Percentiles rank a stretch among this genome's conserved stretches.
Conservation (phyloP, 2,797 vertebrate species). For the Paramormyrops hopkinsi region DNA sequence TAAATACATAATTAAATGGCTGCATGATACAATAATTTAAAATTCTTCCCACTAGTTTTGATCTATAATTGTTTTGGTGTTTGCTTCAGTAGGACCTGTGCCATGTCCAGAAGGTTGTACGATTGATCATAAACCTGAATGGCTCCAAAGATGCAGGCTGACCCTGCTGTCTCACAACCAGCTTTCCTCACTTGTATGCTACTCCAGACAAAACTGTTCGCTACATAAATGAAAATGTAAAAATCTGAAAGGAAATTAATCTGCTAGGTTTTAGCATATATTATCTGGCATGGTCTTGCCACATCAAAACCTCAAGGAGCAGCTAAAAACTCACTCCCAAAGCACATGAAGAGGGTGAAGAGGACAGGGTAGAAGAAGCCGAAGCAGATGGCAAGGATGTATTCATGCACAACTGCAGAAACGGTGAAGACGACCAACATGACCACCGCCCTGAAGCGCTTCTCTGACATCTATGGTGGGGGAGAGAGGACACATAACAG, state of each 20-base stretch:
- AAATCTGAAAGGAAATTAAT: background rate
- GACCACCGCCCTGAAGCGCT: constrained; percentile 74
- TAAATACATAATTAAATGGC: background rate
- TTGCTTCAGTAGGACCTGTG: background rate
- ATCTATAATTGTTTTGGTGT: background rate
- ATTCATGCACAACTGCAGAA: constrained; percentile 85
- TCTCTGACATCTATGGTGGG: constrained; percentile 71
- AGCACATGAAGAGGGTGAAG: constrained; percentile 85
- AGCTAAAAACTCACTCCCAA: constrained; percentile 77
- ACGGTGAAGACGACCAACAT: constrained; percentile 84
- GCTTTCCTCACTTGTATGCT: background rate
- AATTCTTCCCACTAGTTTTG: background rate
- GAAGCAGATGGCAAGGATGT: constrained; percentile 77
- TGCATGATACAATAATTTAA: background rate
- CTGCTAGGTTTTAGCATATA: background rate
- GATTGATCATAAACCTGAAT: background rate
- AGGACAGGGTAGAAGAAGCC: constrained; percentile 92
- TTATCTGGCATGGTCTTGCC: background rate
- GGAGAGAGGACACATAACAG: background rate
- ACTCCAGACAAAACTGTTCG: background rate
- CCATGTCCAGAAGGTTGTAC: background rate
- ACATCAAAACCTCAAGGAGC: background rate
- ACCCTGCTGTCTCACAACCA: background rate
- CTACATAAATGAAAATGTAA: background rate
- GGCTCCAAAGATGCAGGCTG: background rate